phyloP scores from a whole-genome alignment of 2,888 invertebrate genomes.

The Temnothorax rugatulus region DNA sequence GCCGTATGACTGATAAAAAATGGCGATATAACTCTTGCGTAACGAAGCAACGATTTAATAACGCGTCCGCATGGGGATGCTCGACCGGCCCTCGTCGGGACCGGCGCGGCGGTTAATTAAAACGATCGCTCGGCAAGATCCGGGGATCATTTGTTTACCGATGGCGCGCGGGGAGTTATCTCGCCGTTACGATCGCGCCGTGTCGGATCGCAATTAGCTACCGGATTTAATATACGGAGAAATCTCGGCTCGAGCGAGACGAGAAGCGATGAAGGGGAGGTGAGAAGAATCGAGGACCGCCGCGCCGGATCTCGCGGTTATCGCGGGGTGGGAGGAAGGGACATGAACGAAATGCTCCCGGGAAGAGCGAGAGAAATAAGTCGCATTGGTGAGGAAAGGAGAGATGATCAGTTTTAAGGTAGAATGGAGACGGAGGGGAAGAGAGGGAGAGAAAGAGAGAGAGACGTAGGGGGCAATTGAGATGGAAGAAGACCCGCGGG shows the following conservation, averaged over 20 bases:
- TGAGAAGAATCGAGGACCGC: conserved; percentile 37
- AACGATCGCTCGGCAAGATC: conserved; percentile 77
- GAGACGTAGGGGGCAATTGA: conserved; percentile 28
- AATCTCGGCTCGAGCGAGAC: conserved; percentile 61
- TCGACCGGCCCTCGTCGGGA: conserved; percentile 46
- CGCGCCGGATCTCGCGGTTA: conserved; percentile 26
- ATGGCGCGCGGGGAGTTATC: conserved; percentile 80
- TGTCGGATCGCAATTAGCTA: conserved; percentile 83
- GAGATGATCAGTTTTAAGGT: not conserved
- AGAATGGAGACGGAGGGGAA: not conserved
- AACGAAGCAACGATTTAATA: conserved; percentile 65
- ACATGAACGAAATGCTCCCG: conserved; percentile 13
- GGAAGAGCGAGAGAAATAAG: conserved; percentile 20
- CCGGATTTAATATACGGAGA: conserved; percentile 79
- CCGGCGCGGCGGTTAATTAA: conserved; percentile 73
- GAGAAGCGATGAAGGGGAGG: conserved; percentile 26
- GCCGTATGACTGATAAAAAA: conserved; percentile 36
- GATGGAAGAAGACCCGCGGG: conserved; percentile 12
- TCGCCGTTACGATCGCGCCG: conserved; percentile 79
- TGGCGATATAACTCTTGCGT: conserved; percentile 50
- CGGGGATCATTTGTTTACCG: conserved; percentile 80
- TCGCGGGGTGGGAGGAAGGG: conserved; percentile 25
- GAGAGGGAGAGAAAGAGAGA: not conserved
- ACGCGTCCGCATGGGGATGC: conserved; percentile 38
- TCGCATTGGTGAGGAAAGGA: not conserved